These are phyloP conservation scores for Ephestia elutella DNA, from an alignment of 1,140 invertebrate species.

Conservation along the genomic window DNA sequence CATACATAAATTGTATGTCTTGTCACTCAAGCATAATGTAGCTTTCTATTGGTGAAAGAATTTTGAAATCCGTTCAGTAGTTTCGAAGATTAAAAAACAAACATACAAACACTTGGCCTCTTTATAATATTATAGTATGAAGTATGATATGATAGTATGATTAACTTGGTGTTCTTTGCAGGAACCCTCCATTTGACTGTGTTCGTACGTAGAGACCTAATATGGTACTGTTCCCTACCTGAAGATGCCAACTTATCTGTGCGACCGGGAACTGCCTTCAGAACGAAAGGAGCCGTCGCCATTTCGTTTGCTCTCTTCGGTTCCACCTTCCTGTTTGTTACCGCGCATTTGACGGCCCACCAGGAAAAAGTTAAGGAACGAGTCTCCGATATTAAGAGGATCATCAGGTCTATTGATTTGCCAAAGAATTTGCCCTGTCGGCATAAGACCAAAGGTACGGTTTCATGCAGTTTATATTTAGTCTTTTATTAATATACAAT, in stretches of 20 bases:
- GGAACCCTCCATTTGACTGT: slow-evolving; percentile 91
- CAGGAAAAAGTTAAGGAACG: slow-evolving; percentile 91
- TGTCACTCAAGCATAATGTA: too few species aligned
- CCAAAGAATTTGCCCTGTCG: slow-evolving; percentile 86
- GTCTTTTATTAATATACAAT: too few species aligned
- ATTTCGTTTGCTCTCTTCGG: slow-evolving; percentile 93
- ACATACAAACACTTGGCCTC: too few species aligned
- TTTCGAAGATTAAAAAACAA: too few species aligned
- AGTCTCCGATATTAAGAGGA: slow-evolving; percentile 90
- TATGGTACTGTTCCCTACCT: slow-evolving; percentile 94
- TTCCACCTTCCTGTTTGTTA: slow-evolving; percentile 94
- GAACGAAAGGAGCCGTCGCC: slow-evolving; percentile 94
- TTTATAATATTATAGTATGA: too few species aligned
- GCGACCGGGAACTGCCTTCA: slow-evolving; percentile 89
- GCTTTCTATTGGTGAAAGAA: too few species aligned
- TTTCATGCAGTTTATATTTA: slow-evolving; percentile 1
- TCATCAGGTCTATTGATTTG: slow-evolving; percentile 88
- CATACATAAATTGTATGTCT: too few species aligned
- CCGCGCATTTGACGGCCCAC: slow-evolving; percentile 93
- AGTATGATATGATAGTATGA: not conserved
- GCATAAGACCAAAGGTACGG: slow-evolving; percentile 83
- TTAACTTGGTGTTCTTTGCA: slow-evolving; percentile 35
- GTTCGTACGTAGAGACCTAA: slow-evolving; percentile 91
- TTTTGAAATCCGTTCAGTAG: too few species aligned
- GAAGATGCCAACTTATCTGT: slow-evolving; percentile 91